A percentile compares a stretch with the other conserved stretches of the same genome.
phyloP scores from a whole-genome alignment of 92 coral and sea anemone genomes.

The Porites rus region DNA sequence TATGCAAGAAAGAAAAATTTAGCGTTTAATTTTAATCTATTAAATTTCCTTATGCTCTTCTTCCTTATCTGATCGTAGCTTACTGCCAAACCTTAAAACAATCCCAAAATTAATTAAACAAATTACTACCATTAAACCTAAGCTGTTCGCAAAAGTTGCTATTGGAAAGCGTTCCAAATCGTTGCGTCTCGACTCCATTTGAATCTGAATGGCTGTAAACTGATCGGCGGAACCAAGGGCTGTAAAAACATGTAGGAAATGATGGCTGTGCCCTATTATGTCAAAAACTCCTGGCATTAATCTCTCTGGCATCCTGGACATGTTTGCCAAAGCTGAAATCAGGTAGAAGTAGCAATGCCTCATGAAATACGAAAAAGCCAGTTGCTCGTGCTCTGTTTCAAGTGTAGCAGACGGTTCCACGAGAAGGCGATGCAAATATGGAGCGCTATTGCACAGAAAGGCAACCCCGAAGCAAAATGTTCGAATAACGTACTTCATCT shows the following conservation, averaged over 20 bases:
- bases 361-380: conserved; percentile 80
- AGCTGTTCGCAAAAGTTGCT: conserved; percentile 71
- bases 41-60: conserved; percentile 76
- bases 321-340: conserved; percentile 90
- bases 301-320: conserved; percentile 90
- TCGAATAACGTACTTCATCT: conserved; percentile 85
- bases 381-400: conserved; percentile 50
- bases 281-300: conserved; percentile 93
- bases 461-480: conserved; percentile 88
- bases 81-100: conserved; percentile 83
- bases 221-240: conserved; percentile 94
- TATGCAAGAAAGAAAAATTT: too few relatives aligned
- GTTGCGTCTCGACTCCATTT: conserved; percentile 79
- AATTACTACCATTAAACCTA: conserved; percentile 81
- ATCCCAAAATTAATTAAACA: conserved; percentile 75
- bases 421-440: conserved; percentile 75
- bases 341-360: conserved; percentile 85
- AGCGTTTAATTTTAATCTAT: neutral
- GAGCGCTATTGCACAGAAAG: conserved; percentile 84
- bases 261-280: conserved; percentile 94
- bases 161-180: conserved; percentile 58
- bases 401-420: conserved; percentile 55
- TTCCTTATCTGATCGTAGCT: conserved; percentile 88
- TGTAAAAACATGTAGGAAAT: conserved; percentile 92
- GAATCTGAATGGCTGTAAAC: conserved; percentile 85